Evolutionary conservation across 2,888 invertebrate genomes (phyloP).

Genomic region (Pheosia tremula): DNA sequence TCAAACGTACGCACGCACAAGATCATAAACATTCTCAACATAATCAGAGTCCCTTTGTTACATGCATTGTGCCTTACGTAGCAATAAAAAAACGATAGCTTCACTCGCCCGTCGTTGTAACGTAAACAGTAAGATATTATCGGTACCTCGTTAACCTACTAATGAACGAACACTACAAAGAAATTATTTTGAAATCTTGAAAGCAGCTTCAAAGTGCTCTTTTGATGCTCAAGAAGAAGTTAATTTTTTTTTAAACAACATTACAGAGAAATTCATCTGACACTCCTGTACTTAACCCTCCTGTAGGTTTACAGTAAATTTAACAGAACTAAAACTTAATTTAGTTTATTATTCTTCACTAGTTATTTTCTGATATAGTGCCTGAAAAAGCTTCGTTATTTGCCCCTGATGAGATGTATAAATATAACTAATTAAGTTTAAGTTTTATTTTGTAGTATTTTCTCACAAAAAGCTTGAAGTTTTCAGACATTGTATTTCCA

Average conservation of each 20-base stretch:
- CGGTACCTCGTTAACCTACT: constrained; percentile 6
- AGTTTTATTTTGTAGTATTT: neutral
- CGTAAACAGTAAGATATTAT: constrained; percentile 4
- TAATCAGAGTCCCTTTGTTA: constrained; percentile 5
- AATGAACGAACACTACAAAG: constrained; percentile 7
- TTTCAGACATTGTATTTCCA: neutral
- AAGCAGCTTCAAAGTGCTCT: neutral
- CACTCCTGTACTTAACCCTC: too few species aligned
- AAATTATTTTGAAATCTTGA: constrained; percentile 3
- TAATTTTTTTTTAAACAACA: neutral
- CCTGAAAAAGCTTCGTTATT: too few species aligned
- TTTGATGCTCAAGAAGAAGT: neutral
- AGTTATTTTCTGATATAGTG: too few species aligned
- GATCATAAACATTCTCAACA: constrained; percentile 5
- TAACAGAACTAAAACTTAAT: too few species aligned
- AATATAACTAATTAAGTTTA: too few species aligned
- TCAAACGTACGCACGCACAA: neutral
- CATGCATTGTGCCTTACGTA: constrained; percentile 3
- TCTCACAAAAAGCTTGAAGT: neutral
- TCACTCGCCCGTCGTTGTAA: constrained; percentile 5
- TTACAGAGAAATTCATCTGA: neutral
- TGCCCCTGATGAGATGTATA: too few species aligned
- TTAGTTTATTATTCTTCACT: too few species aligned
- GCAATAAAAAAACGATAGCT: constrained; percentile 6
- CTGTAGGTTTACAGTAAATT: too few species aligned